phyloP scores from a whole-genome alignment of 2,113 vertebrate species.

The Pithys albifrons region DNA sequence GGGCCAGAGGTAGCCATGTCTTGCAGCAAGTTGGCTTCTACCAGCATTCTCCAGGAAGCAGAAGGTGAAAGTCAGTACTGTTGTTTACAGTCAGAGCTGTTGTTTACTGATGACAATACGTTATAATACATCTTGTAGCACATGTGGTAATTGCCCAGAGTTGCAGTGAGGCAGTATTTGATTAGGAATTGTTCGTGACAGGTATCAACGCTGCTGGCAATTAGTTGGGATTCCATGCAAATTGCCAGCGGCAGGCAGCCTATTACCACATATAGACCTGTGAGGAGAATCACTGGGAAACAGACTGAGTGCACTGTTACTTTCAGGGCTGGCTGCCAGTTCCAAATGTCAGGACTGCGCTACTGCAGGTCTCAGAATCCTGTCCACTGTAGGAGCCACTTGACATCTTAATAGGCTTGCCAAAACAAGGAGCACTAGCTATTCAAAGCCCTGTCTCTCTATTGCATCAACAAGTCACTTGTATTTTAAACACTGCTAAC shows the following conservation, averaged over 20 bases:
- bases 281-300: neutral
- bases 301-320: neutral
- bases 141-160: neutral
- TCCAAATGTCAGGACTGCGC: slow-evolving; percentile 32
- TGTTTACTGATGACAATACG: neutral
- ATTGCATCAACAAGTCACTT: slow-evolving; percentile 49
- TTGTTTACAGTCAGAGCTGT: neutral
- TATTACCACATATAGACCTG: slow-evolving; percentile 50
- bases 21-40: neutral
- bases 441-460: slow-evolving; percentile 15
- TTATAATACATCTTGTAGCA: neutral
- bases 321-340: slow-evolving; percentile 47
- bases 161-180: neutral
- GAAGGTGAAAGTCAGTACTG: neutral
- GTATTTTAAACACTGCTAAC: slow-evolving; percentile 54
- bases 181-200: slow-evolving; percentile 1
- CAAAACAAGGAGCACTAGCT: slow-evolving; percentile 18
- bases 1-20: neutral
- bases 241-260: neutral
- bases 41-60: neutral
- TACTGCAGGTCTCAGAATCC: neutral
- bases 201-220: neutral
- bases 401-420: slow-evolving; percentile 54
- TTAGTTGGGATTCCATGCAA: neutral
- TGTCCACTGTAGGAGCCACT: neutral